Conservation (phyloP, 2,797 vertebrate species). For the Mus caroli region DNA sequence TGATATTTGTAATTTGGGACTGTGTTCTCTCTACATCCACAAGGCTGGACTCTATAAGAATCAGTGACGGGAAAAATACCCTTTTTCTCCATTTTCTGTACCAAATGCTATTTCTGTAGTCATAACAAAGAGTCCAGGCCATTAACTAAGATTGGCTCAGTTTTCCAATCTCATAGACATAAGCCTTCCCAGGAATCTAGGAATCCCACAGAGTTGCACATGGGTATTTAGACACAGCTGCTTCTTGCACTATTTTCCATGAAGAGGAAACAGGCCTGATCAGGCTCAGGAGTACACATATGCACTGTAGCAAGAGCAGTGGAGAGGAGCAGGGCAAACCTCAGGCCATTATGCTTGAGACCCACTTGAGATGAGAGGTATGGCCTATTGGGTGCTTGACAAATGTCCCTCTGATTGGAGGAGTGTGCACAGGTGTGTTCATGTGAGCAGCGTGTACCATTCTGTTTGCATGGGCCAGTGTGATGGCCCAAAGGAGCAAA, state of each 20-base stretch:
- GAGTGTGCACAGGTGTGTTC: no score
- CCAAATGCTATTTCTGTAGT: not conserved
- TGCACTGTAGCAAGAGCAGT: rapidly evolving
- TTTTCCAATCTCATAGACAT: rapidly evolving
- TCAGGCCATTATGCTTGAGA: not conserved
- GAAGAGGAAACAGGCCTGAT: not conserved
- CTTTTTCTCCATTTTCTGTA: not conserved
- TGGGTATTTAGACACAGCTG: not conserved
- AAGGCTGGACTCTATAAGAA: no score
- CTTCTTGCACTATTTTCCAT: no score
- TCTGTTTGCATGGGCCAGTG: not conserved
- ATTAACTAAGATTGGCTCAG: not conserved
- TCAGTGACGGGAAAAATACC: not conserved
- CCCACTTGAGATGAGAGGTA: no score
- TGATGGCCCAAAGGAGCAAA: not conserved
- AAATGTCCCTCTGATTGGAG: not conserved
- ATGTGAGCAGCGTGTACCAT: no score
- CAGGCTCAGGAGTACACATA: not conserved
- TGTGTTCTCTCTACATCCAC: not conserved
- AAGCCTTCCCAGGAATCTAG: not conserved
- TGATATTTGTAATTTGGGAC: not conserved
- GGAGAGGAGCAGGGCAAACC: not conserved
- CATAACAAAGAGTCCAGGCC: not conserved
- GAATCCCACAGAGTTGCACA: not conserved
- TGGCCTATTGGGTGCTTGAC: rapidly evolving